Evolutionary conservation across 1,140 invertebrate genomes (phyloP), one percentile per base, ranked within the genome.

Genomic region (Anthonomus grandis): DNA sequence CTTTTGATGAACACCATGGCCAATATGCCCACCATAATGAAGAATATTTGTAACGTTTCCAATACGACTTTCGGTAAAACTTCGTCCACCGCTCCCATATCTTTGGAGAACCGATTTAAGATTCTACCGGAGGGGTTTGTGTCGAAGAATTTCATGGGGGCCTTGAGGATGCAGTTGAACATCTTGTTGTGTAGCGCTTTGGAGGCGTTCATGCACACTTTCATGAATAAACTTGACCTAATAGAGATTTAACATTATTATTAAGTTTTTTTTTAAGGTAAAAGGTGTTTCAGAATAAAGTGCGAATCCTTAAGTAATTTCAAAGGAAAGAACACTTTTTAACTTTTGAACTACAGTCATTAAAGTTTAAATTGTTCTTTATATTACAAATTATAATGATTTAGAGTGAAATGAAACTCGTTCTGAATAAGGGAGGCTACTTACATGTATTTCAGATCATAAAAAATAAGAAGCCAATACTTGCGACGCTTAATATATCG

Each of bases 21-120:
- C 1, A 82, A 64, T 51, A 68, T 70, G 44, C 68, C 68, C 5
- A 59, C 19, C 64, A 68, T 67, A 34, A 82, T 78, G 12, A 87
- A 70, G 45, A 82, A 81, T 9, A 86, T 81, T 66, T 85, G 82
- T 5, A 91, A 77, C 46, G 89, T 86, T 70, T 96, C 93, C 47
- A 93, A 78, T 44, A 88, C 80, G 10, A 83, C 79, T 41, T 79
- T 76, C 41, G 94, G 93, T n/a, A 97, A 73, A 1, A 86, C 68
- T 73, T 97, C 93, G 69, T 96, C 94, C 60, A 95, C 83, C 0
- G 85, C 81, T 0, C 89, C 88, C 69, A 89, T 82, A 59, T 90
- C 87, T 73, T 89, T 89, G 1, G 86, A 84, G 62, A 90, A 90
- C 27, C 87, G 71, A 68, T 89, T 90, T 1, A 90, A 69, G 17